Evolutionary conservation across 2,113 vertebrate genomes (phyloP).

Genomic region (Ctenodactylus gundi): DNA sequence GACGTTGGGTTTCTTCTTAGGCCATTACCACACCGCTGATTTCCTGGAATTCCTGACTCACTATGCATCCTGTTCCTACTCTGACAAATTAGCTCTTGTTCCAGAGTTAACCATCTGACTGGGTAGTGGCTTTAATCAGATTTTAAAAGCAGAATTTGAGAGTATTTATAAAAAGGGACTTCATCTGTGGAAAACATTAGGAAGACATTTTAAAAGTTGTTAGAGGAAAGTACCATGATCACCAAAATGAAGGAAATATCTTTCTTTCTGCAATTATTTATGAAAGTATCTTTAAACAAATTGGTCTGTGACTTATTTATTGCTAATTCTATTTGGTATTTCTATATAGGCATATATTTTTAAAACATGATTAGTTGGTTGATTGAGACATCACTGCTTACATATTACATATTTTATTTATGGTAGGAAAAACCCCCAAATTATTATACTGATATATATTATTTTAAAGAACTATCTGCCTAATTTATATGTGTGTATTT

Average conservation of each 20-base stretch:
- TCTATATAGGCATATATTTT: background rate
- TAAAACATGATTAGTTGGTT: background rate
- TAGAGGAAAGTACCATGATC: background rate
- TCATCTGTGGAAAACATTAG: background rate
- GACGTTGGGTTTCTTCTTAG: background rate
- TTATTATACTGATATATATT: background rate
- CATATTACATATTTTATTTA: background rate
- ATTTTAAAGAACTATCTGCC: background rate
- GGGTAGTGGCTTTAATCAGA: background rate
- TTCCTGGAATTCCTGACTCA: conserved; percentile 53
- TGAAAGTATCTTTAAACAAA: background rate
- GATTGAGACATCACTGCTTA: background rate
- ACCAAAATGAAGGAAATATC: background rate
- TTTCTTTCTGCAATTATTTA: background rate
- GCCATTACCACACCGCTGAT: background rate
- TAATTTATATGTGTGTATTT: background rate
- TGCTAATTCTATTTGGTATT: background rate
- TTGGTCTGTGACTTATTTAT: background rate
- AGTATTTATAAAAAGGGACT: background rate
- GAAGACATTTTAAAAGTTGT: background rate
- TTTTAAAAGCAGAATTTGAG: background rate
- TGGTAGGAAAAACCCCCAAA: background rate
- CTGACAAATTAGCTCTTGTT: conserved; percentile 30
- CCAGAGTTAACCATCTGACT: background rate
- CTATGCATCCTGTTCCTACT: background rate